Percentiles rank a stretch among this genome's conserved stretches.
Evolutionary conservation across 2,113 vertebrate species (phyloP).

Genomic region (Spheniscus mendiculus): DNA sequence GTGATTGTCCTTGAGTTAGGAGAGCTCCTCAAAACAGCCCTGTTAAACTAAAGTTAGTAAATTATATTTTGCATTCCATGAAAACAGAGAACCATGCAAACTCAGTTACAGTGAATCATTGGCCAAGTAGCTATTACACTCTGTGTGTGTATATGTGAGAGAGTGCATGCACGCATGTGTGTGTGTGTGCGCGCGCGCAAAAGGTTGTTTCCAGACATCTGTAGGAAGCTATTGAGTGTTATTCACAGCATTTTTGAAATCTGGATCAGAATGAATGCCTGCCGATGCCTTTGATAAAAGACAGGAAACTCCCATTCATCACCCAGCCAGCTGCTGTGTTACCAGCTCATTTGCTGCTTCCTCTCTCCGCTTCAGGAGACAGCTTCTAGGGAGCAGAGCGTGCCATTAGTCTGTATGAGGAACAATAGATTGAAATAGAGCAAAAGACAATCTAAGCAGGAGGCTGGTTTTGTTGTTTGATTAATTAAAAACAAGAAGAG

Average conservation of each 20-base stretch:
- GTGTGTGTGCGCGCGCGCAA: too few species aligned
- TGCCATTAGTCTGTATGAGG: not conserved
- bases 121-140: not conserved
- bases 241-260: not conserved
- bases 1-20: not conserved
- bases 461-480: not conserved
- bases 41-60: not conserved
- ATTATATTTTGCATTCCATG: not conserved
- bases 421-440: not conserved
- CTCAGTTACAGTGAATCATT: not conserved
- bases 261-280: constrained; percentile 23
- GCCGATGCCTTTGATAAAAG: not conserved
- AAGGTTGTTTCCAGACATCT: constrained; percentile 33
- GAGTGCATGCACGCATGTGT: accelerated
- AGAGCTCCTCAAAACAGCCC: not conserved
- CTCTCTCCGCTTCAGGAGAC: not conserved
- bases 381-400: not conserved
- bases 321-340: constrained; percentile 26
- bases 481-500: not conserved
- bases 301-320: constrained; percentile 29
- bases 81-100: not conserved
- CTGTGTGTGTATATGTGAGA: not conserved
- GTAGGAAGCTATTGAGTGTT: not conserved
- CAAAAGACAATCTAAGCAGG: not conserved
- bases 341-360: constrained; percentile 15